Evolutionary conservation across 2,888 invertebrate species (phyloP), one percentile per base, ranked within the genome.

Genomic region (Eledona agricola): DNA sequence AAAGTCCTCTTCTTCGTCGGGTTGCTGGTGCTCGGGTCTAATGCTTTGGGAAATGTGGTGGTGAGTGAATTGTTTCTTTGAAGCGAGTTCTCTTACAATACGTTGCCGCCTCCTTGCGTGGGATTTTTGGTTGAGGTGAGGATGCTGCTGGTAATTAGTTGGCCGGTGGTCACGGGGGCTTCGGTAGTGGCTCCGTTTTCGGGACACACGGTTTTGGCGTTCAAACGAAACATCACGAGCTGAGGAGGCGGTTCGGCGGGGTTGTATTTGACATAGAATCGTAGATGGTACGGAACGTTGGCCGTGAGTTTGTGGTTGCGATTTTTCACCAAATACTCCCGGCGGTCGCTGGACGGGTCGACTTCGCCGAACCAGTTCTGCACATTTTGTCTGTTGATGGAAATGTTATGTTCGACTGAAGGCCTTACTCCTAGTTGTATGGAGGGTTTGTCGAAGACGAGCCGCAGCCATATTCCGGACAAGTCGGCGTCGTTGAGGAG

Each of bases 221-320:
- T 85, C 15, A 85, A 70, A 22, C 80, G 64, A 13, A 67, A 56
- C 4, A 42, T 46, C 1, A 55, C 34, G 3, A 69, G 16, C 28
- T 53, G 42, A 2, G 77, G 78, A 0, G 84, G 83, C 0, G 78
- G 72, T 26, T 78, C 77, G 31, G 74, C 78, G 1, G 78, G 74
- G 60, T 81, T 80, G 71, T 81, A 84, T 52, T 81, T 82, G 1
- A 84, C 80, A 71, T 83, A 84, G 72, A 86, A 83, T 2, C 83
- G 72, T 6, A 84, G 77, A 0, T 79, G 73, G 1, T 78, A 72
- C 0, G 82, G 80, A 1, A 80, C 78, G 1, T 82, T 82, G 0
- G 83, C 79, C 37, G 77, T 76, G 9, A 85, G 75, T 59, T 78
- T 79, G 75, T 81, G 79, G 22, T 80, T 80, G 0, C 80, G 78